Conservation (phyloP, 1,140 invertebrate genomes). For the Hetaerina americana region DNA sequence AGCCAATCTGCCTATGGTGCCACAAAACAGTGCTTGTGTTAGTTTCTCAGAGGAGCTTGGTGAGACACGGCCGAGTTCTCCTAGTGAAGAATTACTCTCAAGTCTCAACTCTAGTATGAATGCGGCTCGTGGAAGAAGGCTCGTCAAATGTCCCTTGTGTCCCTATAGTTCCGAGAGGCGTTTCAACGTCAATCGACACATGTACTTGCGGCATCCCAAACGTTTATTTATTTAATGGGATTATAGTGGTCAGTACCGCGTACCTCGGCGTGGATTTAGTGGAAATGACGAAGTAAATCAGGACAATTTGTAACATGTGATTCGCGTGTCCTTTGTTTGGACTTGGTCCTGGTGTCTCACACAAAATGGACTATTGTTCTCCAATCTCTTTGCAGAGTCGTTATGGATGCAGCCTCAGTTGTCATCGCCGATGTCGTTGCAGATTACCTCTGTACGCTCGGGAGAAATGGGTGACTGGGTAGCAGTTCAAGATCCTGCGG, state of each 20-base stretch:
- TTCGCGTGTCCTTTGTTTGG: not conserved
- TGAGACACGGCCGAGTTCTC: not conserved
- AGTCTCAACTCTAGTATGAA: too few relatives aligned
- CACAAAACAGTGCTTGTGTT: not conserved
- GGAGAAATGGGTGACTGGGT: not conserved
- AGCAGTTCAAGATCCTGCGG: too few relatives aligned
- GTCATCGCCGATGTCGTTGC: not conserved
- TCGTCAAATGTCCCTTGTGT: not conserved
- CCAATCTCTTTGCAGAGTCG: not conserved
- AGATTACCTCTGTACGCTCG: not conserved
- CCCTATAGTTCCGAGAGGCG: not conserved
- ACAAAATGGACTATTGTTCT: not conserved
- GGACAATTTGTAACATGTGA: too few relatives aligned
- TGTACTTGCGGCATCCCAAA: too few relatives aligned
- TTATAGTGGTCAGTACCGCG: too few relatives aligned
- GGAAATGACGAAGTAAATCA: not conserved
- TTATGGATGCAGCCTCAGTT: not conserved
- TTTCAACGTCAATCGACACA: not conserved
- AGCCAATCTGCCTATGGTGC: not conserved
- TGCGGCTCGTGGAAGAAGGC: not conserved
- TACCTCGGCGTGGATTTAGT: not conserved
- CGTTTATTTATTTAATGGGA: too few relatives aligned
- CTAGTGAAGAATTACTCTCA: not conserved
- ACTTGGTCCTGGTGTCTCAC: not conserved
- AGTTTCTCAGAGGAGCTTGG: not conserved